Base-by-base conservation (phyloP, 2,113 vertebrate species). In the Vidua chalybeata region DNA sequence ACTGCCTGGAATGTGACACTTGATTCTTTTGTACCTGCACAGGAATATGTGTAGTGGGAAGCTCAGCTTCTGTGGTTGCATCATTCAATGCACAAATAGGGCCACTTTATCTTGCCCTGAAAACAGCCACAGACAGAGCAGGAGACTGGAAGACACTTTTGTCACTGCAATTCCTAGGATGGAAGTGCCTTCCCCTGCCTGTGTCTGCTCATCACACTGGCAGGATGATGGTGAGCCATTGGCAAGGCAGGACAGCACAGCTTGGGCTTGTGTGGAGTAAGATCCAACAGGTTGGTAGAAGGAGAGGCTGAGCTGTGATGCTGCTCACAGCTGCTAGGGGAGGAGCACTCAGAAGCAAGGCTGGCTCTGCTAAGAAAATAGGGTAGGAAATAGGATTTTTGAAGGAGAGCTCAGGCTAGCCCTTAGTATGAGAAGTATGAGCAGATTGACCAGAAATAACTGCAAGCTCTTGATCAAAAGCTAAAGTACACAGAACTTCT, bases 401-500 rank as follows among this genome's bases (percentile, higher is more conserved):
- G 79, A 91, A 77, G 74, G 81, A 95, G 68, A 81, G 37, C 28
- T 93, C 39, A 39, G 33, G 3, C 61, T 67, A 59, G 45, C 75
- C 54, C 43, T 80, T 55, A 31, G 52, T 20, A 67, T 2, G 10
- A 69, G 54, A 43, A 91, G 46, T 46, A 59, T 4, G 5, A 78
- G 68, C 20, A 8, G 35, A 84, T 83, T 73, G 82, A 48, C n/a
- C 90, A 95, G 61, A 89, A 90, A 93, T 92, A 96, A 84, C 88
- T 85, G 67, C 89, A 49, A 69, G 54, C 81, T 83, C 93, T 79
- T 85, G 63, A 93, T 87, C 66, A 79, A 93, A 87, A 87, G 54
- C 81, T 95, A 12, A 93, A 93, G 18, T 80, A 93, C 75, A 93
- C 92, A 88, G 85, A 90, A 51, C 72, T 67, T 84, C 67, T 86